Conservation (phyloP, 2,113 vertebrate genomes). For the Ictidomys tridecemlineatus region DNA sequence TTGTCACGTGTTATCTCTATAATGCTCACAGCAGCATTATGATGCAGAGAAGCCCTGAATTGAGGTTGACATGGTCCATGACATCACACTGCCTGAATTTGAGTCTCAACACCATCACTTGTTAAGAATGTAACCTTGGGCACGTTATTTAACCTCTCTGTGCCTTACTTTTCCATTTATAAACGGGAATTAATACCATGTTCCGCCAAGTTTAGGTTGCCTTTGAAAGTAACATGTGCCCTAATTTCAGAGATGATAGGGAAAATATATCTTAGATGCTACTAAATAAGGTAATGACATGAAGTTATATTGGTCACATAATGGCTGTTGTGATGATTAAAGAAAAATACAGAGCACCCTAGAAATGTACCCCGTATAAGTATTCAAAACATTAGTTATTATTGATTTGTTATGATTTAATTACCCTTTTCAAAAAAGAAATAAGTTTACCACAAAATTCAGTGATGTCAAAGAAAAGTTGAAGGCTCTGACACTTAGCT, state of each 20-base stretch:
- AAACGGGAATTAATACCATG: neutral
- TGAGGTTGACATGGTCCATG: neutral
- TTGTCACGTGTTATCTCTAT: neutral
- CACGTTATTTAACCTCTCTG: neutral
- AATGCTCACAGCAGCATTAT: neutral
- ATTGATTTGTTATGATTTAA: neutral
- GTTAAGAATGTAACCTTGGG: neutral
- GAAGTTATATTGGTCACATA: neutral
- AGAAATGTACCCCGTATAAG: neutral
- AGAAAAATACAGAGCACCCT: neutral
- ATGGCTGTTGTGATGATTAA: neutral
- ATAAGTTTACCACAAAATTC: neutral
- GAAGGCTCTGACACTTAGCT: neutral
- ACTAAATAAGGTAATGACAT: neutral
- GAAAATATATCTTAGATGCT: neutral
- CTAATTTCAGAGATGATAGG: neutral
- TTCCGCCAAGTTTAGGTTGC: constrained; percentile 1
- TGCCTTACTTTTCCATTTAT: neutral
- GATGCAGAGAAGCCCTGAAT: neutral
- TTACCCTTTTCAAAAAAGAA: neutral
- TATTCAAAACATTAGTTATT: neutral
- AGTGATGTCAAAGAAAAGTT: neutral
- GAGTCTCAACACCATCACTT: neutral
- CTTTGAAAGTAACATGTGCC: neutral
- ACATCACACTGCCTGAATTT: neutral